Evolutionary conservation across 2,797 vertebrate genomes (phyloP), one percentile per base, ranked within the genome.

Genomic region (Somateria mollissima): DNA sequence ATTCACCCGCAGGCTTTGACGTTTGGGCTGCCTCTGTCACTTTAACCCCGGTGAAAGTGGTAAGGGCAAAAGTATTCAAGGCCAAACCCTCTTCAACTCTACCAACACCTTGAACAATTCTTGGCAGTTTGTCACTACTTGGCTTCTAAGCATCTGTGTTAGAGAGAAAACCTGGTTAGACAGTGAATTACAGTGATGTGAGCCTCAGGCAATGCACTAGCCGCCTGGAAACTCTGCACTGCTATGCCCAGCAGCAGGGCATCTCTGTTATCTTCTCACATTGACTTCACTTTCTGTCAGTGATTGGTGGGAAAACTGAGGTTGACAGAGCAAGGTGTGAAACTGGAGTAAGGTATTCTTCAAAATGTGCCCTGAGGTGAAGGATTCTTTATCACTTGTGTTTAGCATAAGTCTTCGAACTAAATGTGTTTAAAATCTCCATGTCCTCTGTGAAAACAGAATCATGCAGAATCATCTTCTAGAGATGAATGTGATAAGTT

Each of bases 201-300:
- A 17, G 11, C 18, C 41, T 78, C 22, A 54, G 18, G 6, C 32
- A 28, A 12, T 4, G 28, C 28, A 34, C 13, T 27, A 10, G 36
- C 9, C 34, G 28, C 22, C 32, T 3, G 1, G 34, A 57, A 69
- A 45, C 27, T 16, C 1, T 0, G 16, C 6, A 1, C 6, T 39
- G 47, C 41, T 56, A 8, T 39, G 56, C 41, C 65, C 24, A 4
- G 13, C 4, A 4, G 3, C 13, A n/a, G 10, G 37, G 16, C 36
- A 45, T 25, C 58, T 27, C 3, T 25, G 37, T 21, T 22, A 34
- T 21, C 65, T 60, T 25, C 28, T 19, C 24, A 12, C 56, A 76
- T 76, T 69, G 18, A 51, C 36, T 51, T 56, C 24, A 34, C 6
- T 37, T 4, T 20, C 28, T 36, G 47, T 21, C 54, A 1, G 1